Evolutionary conservation across 2,888 invertebrate species (phyloP).

Genomic region (Ypsolopha scabrella): DNA sequence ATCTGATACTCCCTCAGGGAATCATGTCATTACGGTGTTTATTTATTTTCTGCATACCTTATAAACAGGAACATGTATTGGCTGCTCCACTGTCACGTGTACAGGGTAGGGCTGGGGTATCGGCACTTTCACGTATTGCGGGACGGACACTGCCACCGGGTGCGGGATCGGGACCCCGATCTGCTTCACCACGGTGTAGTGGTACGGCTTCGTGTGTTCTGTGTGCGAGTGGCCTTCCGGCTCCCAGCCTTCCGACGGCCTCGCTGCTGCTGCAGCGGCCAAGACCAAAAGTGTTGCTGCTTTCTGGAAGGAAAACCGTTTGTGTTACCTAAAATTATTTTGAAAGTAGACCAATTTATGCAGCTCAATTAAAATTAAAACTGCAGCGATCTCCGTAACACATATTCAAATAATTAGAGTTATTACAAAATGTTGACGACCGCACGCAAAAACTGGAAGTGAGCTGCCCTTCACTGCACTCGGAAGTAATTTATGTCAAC

Average conservation of each 20-base stretch:
- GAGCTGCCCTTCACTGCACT: constrained; percentile 15
- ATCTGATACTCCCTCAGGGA: too few species aligned
- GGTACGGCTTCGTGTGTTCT: constrained; percentile 77
- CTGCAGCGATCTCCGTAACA: too few species aligned
- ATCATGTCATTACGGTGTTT: too few species aligned
- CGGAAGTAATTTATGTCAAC: constrained; percentile 5
- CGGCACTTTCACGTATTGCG: constrained; percentile 76
- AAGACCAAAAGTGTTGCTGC: constrained; percentile 50
- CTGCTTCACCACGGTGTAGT: constrained; percentile 78
- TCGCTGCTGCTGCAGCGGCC: constrained; percentile 34
- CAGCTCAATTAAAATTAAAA: too few species aligned
- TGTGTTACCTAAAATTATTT: too few species aligned
- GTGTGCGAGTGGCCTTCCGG: constrained; percentile 73
- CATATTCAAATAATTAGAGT: too few species aligned
- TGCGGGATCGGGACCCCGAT: constrained; percentile 81
- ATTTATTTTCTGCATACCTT: constrained; percentile 49
- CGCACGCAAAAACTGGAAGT: too few species aligned
- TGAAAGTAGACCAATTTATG: too few species aligned
- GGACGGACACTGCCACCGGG: constrained; percentile 78
- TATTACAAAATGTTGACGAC: too few species aligned
- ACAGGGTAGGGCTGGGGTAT: constrained; percentile 83
- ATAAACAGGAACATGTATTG: constrained; percentile 79
- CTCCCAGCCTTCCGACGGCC: constrained; percentile 55
- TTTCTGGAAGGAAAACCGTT: constrained; percentile 31
- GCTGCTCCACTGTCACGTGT: constrained; percentile 78